Conservation (phyloP, 2,888 invertebrate genomes). For the Nephrotoma appendiculata region DNA sequence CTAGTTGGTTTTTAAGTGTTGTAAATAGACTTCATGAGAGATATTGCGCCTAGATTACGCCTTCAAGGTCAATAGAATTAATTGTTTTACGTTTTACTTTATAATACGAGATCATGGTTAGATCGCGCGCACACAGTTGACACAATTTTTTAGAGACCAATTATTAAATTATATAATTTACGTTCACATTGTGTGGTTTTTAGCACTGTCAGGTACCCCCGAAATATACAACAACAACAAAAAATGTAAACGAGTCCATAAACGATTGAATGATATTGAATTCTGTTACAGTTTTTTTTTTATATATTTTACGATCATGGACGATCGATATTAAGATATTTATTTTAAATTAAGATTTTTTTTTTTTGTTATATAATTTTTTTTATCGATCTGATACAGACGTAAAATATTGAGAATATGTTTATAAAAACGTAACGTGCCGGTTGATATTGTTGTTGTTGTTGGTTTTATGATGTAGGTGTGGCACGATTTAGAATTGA, state of each 20-base stretch:
- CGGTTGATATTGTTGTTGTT: neutral
- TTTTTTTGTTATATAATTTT: neutral
- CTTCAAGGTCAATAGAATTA: neutral
- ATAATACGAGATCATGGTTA: neutral
- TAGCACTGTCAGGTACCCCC: neutral
- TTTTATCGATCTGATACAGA: neutral
- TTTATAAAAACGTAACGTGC: neutral
- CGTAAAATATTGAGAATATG: neutral
- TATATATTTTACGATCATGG: neutral
- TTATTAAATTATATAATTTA: neutral
- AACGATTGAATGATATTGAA: neutral
- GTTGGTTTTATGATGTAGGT: neutral
- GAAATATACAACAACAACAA: neutral
- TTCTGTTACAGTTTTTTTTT: neutral
- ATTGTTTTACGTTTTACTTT: neutral
- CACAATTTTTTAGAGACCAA: neutral
- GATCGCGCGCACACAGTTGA: neutral
- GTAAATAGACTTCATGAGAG: neutral
- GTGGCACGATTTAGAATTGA: neutral
- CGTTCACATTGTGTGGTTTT: neutral
- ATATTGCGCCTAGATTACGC: neutral
- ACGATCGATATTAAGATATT: neutral
- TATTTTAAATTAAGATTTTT: neutral
- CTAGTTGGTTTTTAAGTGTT: neutral
- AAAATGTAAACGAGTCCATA: neutral